A percentile compares a stretch with the other conserved stretches of the same genome.
Evolutionary conservation across 2,113 vertebrate species (phyloP).

Genomic region (Lasiurus borealis): DNA sequence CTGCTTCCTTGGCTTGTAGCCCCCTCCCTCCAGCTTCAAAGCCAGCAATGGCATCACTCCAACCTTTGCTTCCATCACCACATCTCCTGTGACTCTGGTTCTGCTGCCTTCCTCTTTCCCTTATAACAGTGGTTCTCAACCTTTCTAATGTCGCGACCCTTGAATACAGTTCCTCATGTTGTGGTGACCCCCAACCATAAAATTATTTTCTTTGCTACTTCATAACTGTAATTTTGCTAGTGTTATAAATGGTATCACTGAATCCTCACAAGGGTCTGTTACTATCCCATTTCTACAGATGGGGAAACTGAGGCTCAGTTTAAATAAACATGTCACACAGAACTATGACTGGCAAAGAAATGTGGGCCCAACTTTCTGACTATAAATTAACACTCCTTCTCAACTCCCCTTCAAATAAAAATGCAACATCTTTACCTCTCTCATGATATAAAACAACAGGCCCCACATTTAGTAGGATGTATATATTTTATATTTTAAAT

Average conservation of each 20-base stretch:
- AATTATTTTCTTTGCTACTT: too few species aligned
- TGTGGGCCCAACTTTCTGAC: not conserved
- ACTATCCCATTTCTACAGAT: not conserved
- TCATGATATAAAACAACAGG: not conserved
- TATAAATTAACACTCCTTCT: not conserved
- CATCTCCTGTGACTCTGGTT: not conserved
- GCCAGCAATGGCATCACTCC: not conserved
- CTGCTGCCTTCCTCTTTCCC: not conserved
- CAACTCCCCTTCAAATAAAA: not conserved
- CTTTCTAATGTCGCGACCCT: too few species aligned
- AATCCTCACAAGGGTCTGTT: not conserved
- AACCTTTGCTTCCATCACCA: not conserved
- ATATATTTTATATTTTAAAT: not conserved
- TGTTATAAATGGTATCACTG: too few species aligned
- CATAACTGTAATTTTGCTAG: too few species aligned
- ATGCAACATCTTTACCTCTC: not conserved
- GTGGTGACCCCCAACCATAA: too few species aligned
- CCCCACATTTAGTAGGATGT: not conserved
- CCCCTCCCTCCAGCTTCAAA: not conserved
- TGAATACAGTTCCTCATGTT: too few species aligned
- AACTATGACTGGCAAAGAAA: not conserved
- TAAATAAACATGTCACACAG: not conserved
- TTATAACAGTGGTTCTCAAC: not conserved
- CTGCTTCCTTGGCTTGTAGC: accelerated
- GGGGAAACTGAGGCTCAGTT: not conserved